A percentile compares a stretch with the other conserved stretches of the same genome.
phyloP scores from a whole-genome alignment of 2,797 vertebrate genomes.

The Megaceryle alcyon region DNA sequence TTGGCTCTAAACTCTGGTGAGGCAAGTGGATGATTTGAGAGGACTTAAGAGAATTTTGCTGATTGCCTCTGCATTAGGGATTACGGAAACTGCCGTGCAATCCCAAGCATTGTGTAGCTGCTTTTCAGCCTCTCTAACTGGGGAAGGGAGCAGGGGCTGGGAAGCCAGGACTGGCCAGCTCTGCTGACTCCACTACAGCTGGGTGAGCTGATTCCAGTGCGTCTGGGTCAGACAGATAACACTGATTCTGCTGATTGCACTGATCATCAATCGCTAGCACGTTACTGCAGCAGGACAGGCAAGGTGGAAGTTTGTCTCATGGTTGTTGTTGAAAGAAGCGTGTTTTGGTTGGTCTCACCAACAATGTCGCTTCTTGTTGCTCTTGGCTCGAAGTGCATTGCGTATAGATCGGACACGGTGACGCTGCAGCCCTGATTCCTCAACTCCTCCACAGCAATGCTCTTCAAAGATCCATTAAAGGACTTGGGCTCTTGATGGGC shows the following conservation, averaged over 20 bases:
- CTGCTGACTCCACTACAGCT: neutral
- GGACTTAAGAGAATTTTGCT: neutral
- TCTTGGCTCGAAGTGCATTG: constrained; percentile 85
- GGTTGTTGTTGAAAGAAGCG: neutral
- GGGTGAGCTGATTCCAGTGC: neutral
- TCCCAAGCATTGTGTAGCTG: neutral
- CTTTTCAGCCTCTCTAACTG: neutral
- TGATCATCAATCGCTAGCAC: neutral
- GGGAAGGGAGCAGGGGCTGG: neutral
- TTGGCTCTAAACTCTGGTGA: neutral
- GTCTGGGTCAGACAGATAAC: neutral
- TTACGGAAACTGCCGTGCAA: neutral
- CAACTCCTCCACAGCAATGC: constrained; percentile 79
- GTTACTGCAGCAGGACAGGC: neutral
- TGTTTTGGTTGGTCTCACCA: constrained; percentile 68
- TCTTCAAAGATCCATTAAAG: constrained; percentile 83
- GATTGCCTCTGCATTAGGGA: neutral
- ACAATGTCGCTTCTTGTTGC: constrained; percentile 83
- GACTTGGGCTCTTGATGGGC: constrained; percentile 87
- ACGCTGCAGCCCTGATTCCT: constrained; percentile 79
- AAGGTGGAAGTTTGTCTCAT: neutral
- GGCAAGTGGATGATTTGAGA: neutral
- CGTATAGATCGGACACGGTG: constrained; percentile 85
- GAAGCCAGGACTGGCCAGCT: neutral
- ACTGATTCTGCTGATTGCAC: neutral